A percentile compares a stretch with the other conserved stretches of the same genome.
phyloP scores from a whole-genome alignment of 2,797 vertebrate genomes.

The Scyliorhinus canicula region DNA sequence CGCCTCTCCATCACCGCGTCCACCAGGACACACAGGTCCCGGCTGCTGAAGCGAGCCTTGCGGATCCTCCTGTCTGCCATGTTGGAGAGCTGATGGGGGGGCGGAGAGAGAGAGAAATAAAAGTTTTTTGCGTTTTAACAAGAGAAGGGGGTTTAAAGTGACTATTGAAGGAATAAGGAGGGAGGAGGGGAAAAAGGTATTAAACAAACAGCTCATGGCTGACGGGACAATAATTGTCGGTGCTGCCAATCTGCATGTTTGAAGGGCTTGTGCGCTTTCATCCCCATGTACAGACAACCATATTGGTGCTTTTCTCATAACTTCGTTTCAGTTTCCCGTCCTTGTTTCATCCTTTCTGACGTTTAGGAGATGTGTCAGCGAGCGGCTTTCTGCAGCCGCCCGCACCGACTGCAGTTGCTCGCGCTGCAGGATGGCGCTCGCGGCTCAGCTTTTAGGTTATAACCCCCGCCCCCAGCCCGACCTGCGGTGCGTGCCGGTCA shows the following conservation, averaged over 20 bases:
- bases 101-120: not conserved
- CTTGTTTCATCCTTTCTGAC: too few relatives aligned
- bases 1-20: not conserved
- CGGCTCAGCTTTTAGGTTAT: not conserved
- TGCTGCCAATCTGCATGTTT: not conserved
- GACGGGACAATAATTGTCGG: not conserved
- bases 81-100: not conserved
- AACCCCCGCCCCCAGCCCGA: not conserved
- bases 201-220: not conserved
- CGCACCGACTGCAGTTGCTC: not conserved
- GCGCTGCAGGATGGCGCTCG: not conserved
- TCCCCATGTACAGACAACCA: not conserved
- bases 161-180: not conserved
- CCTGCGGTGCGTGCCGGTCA: not conserved
- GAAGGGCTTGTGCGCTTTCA: not conserved
- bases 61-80: not conserved
- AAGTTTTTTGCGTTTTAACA: not conserved
- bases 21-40: not conserved
- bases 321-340: not conserved
- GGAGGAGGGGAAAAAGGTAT: not conserved
- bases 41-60: not conserved
- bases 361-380: too few relatives aligned
- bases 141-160: not conserved
- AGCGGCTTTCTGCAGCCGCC: too few relatives aligned
- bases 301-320: not conserved